A percentile compares a stretch with the other conserved stretches of the same genome.
These are phyloP conservation scores for Arenaria interpres DNA, from an alignment of 2,113 vertebrate species.

Conservation along the genomic window DNA sequence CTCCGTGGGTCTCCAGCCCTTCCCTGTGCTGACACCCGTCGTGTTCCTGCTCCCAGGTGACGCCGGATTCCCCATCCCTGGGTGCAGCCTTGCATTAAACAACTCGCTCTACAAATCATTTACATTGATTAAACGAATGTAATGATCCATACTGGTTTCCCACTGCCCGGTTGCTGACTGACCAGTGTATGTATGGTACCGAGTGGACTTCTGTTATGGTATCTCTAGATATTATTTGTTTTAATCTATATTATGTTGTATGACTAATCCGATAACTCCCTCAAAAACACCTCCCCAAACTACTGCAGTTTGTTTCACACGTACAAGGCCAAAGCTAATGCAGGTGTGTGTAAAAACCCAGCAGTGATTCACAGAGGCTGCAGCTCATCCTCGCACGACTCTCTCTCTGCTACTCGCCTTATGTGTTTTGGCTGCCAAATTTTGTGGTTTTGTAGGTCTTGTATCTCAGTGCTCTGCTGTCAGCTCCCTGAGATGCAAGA, in stretches of 20 bases:
- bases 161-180: neutral
- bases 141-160: neutral
- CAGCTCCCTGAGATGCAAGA: neutral
- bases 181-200: neutral
- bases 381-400: neutral
- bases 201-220: accelerated
- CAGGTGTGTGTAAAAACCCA: neutral
- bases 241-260: accelerated
- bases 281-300: neutral
- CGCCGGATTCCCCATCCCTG: accelerated
- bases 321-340: accelerated
- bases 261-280: neutral
- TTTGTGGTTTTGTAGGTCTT: slow-evolving; percentile 22
- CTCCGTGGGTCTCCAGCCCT: neutral
- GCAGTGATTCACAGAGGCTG: neutral
- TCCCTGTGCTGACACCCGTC: accelerated
- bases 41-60: neutral
- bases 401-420: neutral
- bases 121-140: neutral
- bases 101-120: accelerated
- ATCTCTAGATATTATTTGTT: neutral
- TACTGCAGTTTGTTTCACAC: accelerated
- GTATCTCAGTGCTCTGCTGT: slow-evolving; percentile 11
- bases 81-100: neutral
- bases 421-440: slow-evolving; percentile 9